Conservation (phyloP, 2,113 vertebrate genomes). For the Syngnathus typhle region DNA sequence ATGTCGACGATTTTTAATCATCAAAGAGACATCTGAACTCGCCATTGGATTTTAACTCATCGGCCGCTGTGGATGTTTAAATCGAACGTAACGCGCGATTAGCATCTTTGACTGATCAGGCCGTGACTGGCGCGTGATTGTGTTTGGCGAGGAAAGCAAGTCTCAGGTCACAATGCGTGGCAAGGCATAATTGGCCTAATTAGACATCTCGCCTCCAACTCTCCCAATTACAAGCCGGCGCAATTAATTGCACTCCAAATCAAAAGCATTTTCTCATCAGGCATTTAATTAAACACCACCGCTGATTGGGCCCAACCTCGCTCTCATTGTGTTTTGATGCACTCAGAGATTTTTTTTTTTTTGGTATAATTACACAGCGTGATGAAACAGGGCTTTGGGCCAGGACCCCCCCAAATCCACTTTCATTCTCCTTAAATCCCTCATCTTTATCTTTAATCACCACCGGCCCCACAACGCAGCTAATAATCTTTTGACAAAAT, state of each 20-base stretch:
- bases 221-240: constrained; percentile 90
- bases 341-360: constrained; percentile 51
- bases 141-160: constrained; percentile 17
- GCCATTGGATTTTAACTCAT: background rate
- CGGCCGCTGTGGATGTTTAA: too few relatives aligned
- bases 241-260: constrained; percentile 99
- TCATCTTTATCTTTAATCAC: background rate
- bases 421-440: constrained; percentile 5
- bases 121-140: background rate
- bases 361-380: constrained; percentile 75
- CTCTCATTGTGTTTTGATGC: constrained; percentile 83
- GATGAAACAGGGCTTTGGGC: constrained; percentile 64
- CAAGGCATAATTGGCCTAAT: constrained; percentile 95
- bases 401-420: background rate
- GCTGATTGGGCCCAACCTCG: constrained; percentile 81
- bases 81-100: background rate
- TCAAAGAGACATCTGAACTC: background rate
- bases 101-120: background rate
- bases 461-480: constrained; percentile 11
- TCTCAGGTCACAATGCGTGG: constrained; percentile 84
- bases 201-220: constrained; percentile 83
- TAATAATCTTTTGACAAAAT: constrained; percentile 29
- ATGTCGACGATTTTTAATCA: background rate
- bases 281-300: constrained; percentile 93
- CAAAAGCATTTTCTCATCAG: constrained; percentile 98